Evolutionary conservation across 1,140 invertebrate species (phyloP).

Genomic region (Calephelis virginiensis): DNA sequence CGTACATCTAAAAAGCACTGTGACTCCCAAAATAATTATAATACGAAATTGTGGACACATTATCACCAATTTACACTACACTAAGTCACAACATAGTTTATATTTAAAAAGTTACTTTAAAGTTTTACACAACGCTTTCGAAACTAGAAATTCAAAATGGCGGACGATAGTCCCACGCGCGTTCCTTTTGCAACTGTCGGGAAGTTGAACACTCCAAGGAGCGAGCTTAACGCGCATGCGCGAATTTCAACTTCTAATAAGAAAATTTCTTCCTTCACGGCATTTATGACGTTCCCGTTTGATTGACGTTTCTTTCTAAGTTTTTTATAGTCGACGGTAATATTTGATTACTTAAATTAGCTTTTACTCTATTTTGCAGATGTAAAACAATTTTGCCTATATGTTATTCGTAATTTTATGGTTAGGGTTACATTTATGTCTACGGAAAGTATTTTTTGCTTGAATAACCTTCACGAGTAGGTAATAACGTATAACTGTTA

Average conservation of each 20-base stretch:
- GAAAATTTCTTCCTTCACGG: slow-evolving; percentile 16
- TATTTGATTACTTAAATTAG: neutral
- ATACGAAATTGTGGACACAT: slow-evolving; percentile 47
- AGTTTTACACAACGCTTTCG: slow-evolving; percentile 21
- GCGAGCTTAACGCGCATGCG: slow-evolving; percentile 33
- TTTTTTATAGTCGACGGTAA: neutral
- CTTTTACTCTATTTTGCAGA: no score
- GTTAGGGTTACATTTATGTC: no score
- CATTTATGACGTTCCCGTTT: slow-evolving; percentile 12
- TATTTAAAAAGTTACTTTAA: slow-evolving; percentile 17
- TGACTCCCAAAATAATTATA: slow-evolving; percentile 58
- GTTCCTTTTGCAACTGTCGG: slow-evolving; percentile 37
- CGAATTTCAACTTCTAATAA: slow-evolving; percentile 14
- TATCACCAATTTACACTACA: slow-evolving; percentile 43
- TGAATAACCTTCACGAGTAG: no score
- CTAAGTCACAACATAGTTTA: slow-evolving; percentile 23
- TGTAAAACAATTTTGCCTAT: no score
- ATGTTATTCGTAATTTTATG: no score
- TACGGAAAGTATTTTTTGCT: no score
- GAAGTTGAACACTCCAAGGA: slow-evolving; percentile 32
- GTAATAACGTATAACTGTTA: no score
- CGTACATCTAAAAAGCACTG: slow-evolving; percentile 66
- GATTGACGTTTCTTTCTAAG: neutral
- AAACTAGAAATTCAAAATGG: slow-evolving; percentile 28
- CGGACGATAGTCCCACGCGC: slow-evolving; percentile 24